Base-by-base conservation (phyloP, 2,113 vertebrate genomes). In the Cisticola juncidis region DNA sequence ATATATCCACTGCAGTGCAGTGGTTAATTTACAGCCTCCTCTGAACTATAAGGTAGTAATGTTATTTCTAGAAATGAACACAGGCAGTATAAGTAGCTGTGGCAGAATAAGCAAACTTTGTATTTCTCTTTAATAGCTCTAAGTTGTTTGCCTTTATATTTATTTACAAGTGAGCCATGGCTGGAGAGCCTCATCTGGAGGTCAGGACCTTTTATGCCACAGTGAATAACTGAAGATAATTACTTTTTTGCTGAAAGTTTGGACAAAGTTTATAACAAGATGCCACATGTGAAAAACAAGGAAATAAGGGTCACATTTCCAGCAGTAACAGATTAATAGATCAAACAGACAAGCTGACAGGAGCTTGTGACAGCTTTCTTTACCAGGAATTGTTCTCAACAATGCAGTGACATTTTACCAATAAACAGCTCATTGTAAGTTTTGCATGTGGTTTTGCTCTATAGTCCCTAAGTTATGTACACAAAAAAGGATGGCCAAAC, bases 1-100 rank as follows among this genome's bases (percentile, higher is more conserved):
- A 65, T 77, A 80, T 88, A 88, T 92, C 62, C 94, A 83, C 68
- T 73, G 73, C 58, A 62, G 77, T 80, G 73, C 36, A 61, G 36
- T 50, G 16, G 48, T 70, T 96, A 96, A 97, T 97, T 96, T 97
- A 97, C 76, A 87, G 24, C 38, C 36, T 74, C 45, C 94, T 81
- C 93, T 91, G 92, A 96, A 90, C 73, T 69, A 51, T 5, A 78
- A 91, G 93, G 33, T 28, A 66, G 45, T 28, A 92, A 50, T 40
- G 36, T 93, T 91, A 92, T 94, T 97, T 96, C 85, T 92, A 89
- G 51, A 95, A 95, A 95, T 81, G 70, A 92, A 79, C 57, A 90
- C 53, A 84, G 23, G 18, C 62, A 61, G 15, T 47, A 1, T 31
- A 80, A 66, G 86, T 12, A 76, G 72, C 53, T 3, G 1, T 14